Percentiles rank a stretch among this genome's conserved stretches.
These are phyloP conservation scores for Oxygymnocypris stewartii DNA, from an alignment of 2,113 vertebrate genomes.

Conservation along the genomic window DNA sequence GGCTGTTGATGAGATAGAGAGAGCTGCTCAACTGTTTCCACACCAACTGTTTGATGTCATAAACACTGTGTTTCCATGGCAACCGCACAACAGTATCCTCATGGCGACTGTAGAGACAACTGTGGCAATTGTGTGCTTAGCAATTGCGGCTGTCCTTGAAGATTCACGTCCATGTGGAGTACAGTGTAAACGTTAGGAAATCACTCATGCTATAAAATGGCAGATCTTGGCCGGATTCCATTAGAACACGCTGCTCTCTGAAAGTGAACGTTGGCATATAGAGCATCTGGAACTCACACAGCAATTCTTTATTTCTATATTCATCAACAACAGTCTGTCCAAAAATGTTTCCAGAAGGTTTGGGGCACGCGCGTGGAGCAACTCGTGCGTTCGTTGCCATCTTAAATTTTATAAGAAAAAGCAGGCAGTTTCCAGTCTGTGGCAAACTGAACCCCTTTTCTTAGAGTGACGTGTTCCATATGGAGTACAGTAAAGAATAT, in stretches of 20 bases:
- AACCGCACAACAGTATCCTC: constrained; percentile 17
- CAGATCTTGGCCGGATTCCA: constrained; percentile 1
- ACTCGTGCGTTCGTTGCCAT: neutral
- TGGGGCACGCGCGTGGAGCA: neutral
- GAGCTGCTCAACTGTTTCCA: constrained; percentile 12
- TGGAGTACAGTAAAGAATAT: neutral
- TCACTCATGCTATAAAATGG: constrained; percentile 5
- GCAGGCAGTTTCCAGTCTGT: neutral
- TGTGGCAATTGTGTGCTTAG: constrained; percentile 15
- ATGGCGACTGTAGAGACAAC: constrained; percentile 9
- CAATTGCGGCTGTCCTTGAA: neutral
- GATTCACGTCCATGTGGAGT: constrained; percentile 3
- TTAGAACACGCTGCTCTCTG: neutral
- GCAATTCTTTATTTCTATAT: constrained; percentile 31
- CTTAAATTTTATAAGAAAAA: neutral
- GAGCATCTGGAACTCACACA: constrained; percentile 27
- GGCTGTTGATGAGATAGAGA: constrained; percentile 32
- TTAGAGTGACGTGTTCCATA: neutral
- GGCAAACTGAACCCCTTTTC: neutral
- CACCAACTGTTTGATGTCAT: constrained; percentile 33
- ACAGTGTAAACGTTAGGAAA: constrained; percentile 24
- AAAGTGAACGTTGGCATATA: neutral
- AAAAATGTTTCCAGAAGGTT: neutral
- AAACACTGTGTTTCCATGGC: constrained; percentile 34
- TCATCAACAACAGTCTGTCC: neutral